phyloP scores from a whole-genome alignment of 2,113 vertebrate genomes.

The Periophthalmus modestus region DNA sequence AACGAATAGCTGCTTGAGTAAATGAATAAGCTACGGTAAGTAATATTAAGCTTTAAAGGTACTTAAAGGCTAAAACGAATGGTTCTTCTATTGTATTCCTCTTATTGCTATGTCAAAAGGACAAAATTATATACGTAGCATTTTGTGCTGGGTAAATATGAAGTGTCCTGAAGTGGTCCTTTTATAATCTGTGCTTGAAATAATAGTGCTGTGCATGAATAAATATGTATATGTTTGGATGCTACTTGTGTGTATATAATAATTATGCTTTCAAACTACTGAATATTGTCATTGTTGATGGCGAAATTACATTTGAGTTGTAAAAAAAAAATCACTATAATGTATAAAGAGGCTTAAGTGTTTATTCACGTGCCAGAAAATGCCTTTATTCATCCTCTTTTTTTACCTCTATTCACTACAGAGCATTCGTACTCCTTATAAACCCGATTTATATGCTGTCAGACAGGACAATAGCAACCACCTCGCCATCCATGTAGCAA shows the following conservation, averaged over 20 bases:
- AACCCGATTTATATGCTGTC: conserved; percentile 10
- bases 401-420: not conserved
- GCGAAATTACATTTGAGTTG: not conserved
- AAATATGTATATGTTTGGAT: not conserved
- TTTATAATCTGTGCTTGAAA: no score
- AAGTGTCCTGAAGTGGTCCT: not conserved
- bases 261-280: not conserved
- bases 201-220: not conserved
- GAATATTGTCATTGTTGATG: no score
- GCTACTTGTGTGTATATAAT: not conserved
- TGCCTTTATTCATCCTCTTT: not conserved
- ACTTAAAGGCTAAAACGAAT: no score
- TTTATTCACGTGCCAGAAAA: not conserved
- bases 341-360: conserved; percentile 12
- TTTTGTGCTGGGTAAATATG: not conserved
- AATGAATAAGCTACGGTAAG: not conserved
- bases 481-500: not conserved
- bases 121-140: not conserved
- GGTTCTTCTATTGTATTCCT: not conserved
- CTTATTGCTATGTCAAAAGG: not conserved
- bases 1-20: not conserved
- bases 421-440: conserved; percentile 6
- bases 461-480: not conserved
- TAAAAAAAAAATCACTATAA: not conserved
- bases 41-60: not conserved